Base-by-base conservation (phyloP, 2,888 invertebrate species). In the Nomada ferruginata region DNA sequence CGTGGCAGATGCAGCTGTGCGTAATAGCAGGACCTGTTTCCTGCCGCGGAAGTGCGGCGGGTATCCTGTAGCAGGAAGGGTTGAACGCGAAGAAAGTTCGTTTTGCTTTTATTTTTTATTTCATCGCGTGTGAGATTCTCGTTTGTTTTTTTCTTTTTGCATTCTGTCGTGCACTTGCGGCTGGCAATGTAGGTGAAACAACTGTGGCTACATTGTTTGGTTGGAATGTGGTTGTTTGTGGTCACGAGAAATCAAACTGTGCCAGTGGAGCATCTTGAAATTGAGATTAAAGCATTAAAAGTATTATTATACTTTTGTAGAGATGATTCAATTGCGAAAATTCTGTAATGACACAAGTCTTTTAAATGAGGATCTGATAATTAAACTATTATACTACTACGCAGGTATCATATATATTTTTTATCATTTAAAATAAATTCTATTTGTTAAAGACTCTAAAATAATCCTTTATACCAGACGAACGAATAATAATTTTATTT, bases 1-100 rank as follows among this genome's bases (percentile, higher is more conserved):
- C 82, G 78, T 26, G 82, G 83, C 83, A 83, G 83, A 83, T 82
- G 83, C 85, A 85, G 77, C 85, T 72, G 77, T 73, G 68, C 73
- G 61, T 74, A 79, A 84, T 77, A 59, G 81, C 77, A 81, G 78
- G 71, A 77, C 73, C 75, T 69, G 72, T 70, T 84, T 83, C 84
- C 84, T 84, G 78, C 61, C 82, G 76, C 87, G 89, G 87, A 90
- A 89, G 82, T 79, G 84, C 69, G 84, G 44, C 73, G 55, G 77
- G 64, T 76, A 66, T 79, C 77, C 76, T 82, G 77, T 87, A 85
- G 87, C 88, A 73, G 81, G 76, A 84, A 82, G 85, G 85, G 84
- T 83, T 85, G 85, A 76, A 72, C 80, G 74, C 70, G 78, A 72
- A 61, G 70, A 76, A 76, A 68, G 59, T 73, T 68, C 52, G 20